Conservation (phyloP, 2,113 vertebrate genomes). For the Chaenocephalus aceratus region DNA sequence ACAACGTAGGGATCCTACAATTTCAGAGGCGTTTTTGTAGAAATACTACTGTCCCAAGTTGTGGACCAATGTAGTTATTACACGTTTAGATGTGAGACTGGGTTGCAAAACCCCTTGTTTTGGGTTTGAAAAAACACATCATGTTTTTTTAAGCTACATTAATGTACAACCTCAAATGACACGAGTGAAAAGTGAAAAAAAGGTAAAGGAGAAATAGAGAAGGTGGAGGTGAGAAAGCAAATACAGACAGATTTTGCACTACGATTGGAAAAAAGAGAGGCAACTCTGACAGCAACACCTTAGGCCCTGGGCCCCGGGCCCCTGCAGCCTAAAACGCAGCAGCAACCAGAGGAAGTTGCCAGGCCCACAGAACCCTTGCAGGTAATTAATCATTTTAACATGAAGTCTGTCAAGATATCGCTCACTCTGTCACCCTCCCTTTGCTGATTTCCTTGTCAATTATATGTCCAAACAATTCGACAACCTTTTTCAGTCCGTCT, state of each 20-base stretch:
- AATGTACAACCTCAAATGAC: no score
- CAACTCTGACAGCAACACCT: constrained; percentile 85
- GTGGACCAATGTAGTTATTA: no score
- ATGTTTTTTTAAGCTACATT: no score
- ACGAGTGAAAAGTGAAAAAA: constrained; percentile 8
- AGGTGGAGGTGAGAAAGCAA: constrained; percentile 5
- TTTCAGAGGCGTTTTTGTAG: no score
- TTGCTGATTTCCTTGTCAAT: constrained; percentile 92
- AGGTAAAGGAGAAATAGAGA: constrained; percentile 10
- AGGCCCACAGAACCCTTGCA: constrained; percentile 84
- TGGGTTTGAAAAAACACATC: no score
- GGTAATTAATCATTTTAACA: constrained; percentile 97
- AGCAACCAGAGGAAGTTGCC: constrained; percentile 90
- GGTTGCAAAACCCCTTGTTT: no score
- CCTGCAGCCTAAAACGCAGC: constrained; percentile 71
- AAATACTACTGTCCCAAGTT: no score
- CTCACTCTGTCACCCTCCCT: constrained; percentile 81
- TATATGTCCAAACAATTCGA: constrained; percentile 80
- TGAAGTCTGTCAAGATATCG: constrained; percentile 93
- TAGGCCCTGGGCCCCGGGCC: constrained; percentile 80
- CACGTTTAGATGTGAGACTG: no score
- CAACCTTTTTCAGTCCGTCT: constrained; percentile 79
- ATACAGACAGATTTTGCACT: constrained; percentile 77
- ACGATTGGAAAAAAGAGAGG: constrained; percentile 86
- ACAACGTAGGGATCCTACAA: no score